Evolutionary conservation across 2,888 invertebrate species (phyloP).

Genomic region (Biston betularia): DNA sequence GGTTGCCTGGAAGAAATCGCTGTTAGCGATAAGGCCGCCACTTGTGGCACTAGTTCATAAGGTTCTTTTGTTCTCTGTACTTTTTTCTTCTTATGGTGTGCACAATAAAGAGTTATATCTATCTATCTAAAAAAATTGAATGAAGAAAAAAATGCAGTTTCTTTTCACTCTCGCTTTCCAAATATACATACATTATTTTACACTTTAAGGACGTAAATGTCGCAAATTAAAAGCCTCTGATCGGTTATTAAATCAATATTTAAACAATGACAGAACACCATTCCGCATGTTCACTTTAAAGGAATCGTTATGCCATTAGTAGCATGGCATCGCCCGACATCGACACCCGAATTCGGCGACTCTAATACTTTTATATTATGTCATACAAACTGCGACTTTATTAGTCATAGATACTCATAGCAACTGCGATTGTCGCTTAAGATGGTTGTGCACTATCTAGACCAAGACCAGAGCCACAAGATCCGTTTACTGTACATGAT

Average conservation of each 20-base stretch:
- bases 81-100: too few relatives aligned
- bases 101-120: too few relatives aligned
- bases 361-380: conserved; percentile 31
- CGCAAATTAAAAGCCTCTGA: not conserved
- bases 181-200: too few relatives aligned
- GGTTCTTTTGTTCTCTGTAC: too few relatives aligned
- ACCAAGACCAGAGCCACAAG: conserved; percentile 4
- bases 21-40: too few relatives aligned
- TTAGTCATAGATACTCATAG: conserved; percentile 22
- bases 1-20: too few relatives aligned
- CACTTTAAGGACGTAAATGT: too few relatives aligned
- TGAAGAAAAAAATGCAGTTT: too few relatives aligned
- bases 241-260: conserved; percentile 7
- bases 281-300: conserved; percentile 19
- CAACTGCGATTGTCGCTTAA: conserved; percentile 24
- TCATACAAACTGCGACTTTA: conserved; percentile 35
- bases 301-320: conserved; percentile 8
- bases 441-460: conserved; percentile 7
- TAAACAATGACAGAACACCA: conserved; percentile 13
- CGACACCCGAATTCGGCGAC: conserved; percentile 32
- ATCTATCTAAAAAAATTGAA: too few relatives aligned
- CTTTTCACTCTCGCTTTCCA: too few relatives aligned
- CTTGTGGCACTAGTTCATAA: too few relatives aligned
- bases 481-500: not conserved
- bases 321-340: conserved; percentile 33